Evolutionary conservation across 2,113 vertebrate species (phyloP).

Genomic region (Perca fluviatilis): DNA sequence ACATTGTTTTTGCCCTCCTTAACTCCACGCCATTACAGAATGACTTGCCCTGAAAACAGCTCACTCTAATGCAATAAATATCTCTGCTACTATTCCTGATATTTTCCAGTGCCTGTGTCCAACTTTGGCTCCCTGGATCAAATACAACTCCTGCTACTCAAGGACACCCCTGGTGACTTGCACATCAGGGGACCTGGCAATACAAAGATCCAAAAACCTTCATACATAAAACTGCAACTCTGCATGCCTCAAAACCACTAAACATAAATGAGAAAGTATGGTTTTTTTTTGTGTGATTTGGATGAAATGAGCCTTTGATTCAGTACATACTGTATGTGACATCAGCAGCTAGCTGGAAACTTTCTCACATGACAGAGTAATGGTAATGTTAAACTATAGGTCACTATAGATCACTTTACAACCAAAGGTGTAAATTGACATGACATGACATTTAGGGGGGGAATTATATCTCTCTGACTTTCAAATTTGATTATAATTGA

Average conservation of each 20-base stretch:
- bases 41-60: slow-evolving; percentile 16
- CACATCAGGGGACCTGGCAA: slow-evolving; percentile 31
- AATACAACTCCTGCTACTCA: slow-evolving; percentile 23
- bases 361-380: neutral
- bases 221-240: slow-evolving; percentile 33
- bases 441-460: neutral
- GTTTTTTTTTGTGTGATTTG: slow-evolving; percentile 7
- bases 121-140: slow-evolving; percentile 31
- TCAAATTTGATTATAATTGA: slow-evolving; percentile 1
- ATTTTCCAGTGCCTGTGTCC: slow-evolving; percentile 49
- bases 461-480: slow-evolving; percentile 14
- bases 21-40: neutral
- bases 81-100: slow-evolving; percentile 13
- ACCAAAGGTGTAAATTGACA: neutral
- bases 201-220: slow-evolving; percentile 18
- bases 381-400: slow-evolving; percentile 7
- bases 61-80: slow-evolving; percentile 36
- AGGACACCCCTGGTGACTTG: slow-evolving; percentile 10
- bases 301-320: slow-evolving; percentile 44
- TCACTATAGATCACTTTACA: neutral
- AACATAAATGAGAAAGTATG: neutral
- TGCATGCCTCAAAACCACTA: neutral
- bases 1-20: slow-evolving; percentile 2
- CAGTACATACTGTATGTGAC: slow-evolving; percentile 32
- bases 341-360: slow-evolving; percentile 6